Evolutionary conservation across 2,113 vertebrate species (phyloP), one percentile per base, ranked within the genome.

Genomic region (Aphyosemion australe): DNA sequence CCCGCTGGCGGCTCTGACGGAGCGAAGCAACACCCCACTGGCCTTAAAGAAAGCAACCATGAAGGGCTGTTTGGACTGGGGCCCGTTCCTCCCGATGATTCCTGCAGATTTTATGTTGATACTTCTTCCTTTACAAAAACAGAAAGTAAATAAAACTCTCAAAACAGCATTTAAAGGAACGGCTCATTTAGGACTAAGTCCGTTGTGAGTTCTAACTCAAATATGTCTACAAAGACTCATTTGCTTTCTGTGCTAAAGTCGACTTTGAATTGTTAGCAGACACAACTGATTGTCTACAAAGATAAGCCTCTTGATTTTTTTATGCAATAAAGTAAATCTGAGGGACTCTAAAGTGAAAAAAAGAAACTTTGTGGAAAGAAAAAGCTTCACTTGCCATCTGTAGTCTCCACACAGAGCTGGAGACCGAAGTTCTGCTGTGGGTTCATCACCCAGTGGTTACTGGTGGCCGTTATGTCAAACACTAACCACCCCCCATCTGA

Each of bases 41-140:
- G 96, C 97, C 92, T 99, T 99, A 88, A 99, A 99, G 91, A 99
- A 98, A 1, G 97, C 96, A 82, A 99, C 97, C 89, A 98, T 94
- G 89, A 99, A 99, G 0, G 97, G 97, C 52, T 99, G 97, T 65
- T 99, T 98, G 78, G 97, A 96, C 81, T 99, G 97, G 37, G 97
- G 96, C 39, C 97, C 97, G 0, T 93, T 95, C 79, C 97, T 93
- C 63, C 97, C 97, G 67, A 98, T 89, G 39, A 99, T 93, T 59
- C 97, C 97, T 18, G 96, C 96, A 13, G 97, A 96, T 85, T 98
- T 98, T 15, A 96, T 95, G 59, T 94, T 97, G 87, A 99, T 95
- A 72, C 96, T 97, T 65, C 95, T 92, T 62, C 97, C 97, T 99
- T 77, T 72, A 66, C 59, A 66, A 80, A 76, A 57, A 63, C 15